Evolutionary conservation across 2,113 vertebrate species (phyloP).

Genomic region (Plecotus auritus): DNA sequence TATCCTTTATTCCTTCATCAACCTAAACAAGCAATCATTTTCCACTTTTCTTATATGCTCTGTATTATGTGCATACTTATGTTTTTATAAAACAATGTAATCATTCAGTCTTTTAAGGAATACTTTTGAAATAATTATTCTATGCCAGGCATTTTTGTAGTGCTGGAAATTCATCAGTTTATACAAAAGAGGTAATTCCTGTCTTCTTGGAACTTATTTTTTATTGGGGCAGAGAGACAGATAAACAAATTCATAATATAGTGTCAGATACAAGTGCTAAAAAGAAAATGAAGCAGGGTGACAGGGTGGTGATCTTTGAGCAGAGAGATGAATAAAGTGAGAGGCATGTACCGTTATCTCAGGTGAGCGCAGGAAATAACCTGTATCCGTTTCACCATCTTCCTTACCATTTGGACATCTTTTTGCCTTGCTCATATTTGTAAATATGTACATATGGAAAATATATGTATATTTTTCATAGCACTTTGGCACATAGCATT

Average conservation of each 20-base stretch:
- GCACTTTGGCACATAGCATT: neutral
- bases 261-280: neutral
- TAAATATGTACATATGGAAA: neutral
- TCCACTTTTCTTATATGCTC: neutral
- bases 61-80: neutral
- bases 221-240: neutral
- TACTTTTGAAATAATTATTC: neutral
- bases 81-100: neutral
- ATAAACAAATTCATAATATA: neutral
- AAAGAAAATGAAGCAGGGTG: neutral
- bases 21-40: neutral
- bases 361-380: neutral
- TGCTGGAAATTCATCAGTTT: neutral
- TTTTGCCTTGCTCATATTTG: neutral
- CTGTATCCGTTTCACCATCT: neutral
- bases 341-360: neutral
- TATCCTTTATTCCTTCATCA: neutral
- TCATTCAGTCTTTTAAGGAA: slow-evolving; percentile 8
- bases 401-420: neutral
- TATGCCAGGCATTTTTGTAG: neutral
- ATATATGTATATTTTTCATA: neutral
- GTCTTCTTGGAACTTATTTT: neutral
- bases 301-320: neutral
- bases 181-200: neutral
- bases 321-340: neutral